Percentiles rank a stretch among this genome's conserved stretches.
Evolutionary conservation across 2,797 vertebrate species (phyloP).

Genomic region (Betta splendens): DNA sequence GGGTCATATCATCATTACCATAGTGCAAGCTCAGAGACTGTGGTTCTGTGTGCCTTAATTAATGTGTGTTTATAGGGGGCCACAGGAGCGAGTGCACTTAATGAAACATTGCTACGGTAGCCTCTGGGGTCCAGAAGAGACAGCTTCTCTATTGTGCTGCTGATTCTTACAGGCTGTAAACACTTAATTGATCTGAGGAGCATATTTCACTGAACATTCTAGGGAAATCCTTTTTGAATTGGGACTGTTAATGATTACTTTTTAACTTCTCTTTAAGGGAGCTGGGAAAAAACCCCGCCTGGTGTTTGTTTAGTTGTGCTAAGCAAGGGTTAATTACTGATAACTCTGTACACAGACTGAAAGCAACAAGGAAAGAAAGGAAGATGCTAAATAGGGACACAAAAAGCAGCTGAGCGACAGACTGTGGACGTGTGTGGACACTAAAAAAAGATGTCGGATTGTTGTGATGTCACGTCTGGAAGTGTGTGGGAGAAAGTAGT

Average conservation of each 20-base stretch:
- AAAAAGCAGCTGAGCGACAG: conserved; percentile 6
- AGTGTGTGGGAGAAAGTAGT: conserved; percentile 58
- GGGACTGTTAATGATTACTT: conserved; percentile 74
- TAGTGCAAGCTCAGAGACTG: conserved; percentile 99
- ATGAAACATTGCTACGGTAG: conserved; percentile 96
- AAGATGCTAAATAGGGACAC: conserved; percentile 9
- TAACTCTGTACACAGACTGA: conserved; percentile 28
- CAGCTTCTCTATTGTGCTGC: conserved; percentile 93
- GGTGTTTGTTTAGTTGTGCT: conserved; percentile 62
- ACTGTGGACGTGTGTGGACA: conserved; percentile 14
- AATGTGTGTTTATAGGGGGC: conserved; percentile 99
- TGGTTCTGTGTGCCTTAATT: conserved; percentile 99
- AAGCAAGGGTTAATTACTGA: conserved; percentile 67
- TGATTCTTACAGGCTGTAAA: conserved; percentile 95
- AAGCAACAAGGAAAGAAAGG: conserved; percentile 17
- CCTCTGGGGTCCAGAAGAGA: conserved; percentile 94
- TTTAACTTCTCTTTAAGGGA: conserved; percentile 72
- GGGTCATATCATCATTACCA: conserved; percentile 99
- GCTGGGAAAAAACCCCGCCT: conserved; percentile 36
- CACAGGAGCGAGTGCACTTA: conserved; percentile 96
- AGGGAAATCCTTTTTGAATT: conserved; percentile 70
- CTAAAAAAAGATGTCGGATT: conserved; percentile 71
- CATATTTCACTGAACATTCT: conserved; percentile 79
- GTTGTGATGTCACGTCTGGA: conserved; percentile 83
- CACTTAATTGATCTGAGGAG: conserved; percentile 99